These are phyloP conservation scores for Chrysomela aeneicollis DNA, from an alignment of 2,888 invertebrate genomes.

Conservation along the genomic window DNA sequence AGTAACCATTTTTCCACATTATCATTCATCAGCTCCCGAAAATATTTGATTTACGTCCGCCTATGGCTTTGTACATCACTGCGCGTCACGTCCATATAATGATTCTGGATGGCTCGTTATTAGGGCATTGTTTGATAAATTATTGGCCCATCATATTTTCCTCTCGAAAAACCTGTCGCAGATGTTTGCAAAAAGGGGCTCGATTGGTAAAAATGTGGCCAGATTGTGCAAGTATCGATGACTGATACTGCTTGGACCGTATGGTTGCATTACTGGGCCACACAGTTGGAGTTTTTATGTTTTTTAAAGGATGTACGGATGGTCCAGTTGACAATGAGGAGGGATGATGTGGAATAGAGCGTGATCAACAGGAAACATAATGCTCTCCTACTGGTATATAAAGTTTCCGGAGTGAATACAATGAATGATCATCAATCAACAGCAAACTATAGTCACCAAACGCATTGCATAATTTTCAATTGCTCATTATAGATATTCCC, in stretches of 20 bases:
- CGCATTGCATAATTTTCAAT: too few relatives aligned
- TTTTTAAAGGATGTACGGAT: slow-evolving; percentile 15
- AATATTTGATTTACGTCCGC: not conserved
- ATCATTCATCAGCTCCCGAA: too few relatives aligned
- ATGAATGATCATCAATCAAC: too few relatives aligned
- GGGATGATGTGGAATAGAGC: not conserved
- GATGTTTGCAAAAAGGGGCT: slow-evolving; percentile 57
- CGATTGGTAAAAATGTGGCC: slow-evolving; percentile 58
- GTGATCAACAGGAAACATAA: too few relatives aligned
- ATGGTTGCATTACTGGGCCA: slow-evolving; percentile 35
- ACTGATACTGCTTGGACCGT: slow-evolving; percentile 32
- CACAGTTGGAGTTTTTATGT: slow-evolving; percentile 30
- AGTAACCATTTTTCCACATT: too few relatives aligned
- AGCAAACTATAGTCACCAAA: too few relatives aligned
- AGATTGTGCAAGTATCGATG: slow-evolving; percentile 52
- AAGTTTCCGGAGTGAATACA: too few relatives aligned
- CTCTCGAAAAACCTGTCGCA: slow-evolving; percentile 59
- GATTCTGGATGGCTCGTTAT: slow-evolving; percentile 51
- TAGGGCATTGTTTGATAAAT: slow-evolving; percentile 55
- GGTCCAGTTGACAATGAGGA: not conserved
- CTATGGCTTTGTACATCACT: slow-evolving; percentile 22
- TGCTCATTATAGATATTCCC: too few relatives aligned
- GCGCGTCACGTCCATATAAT: slow-evolving; percentile 48
- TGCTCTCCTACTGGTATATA: too few relatives aligned
- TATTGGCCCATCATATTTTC: slow-evolving; percentile 57